Evolutionary conservation across 1,140 invertebrate species (phyloP), one percentile per base, ranked within the genome.

Genomic region (Drosophila varians): DNA sequence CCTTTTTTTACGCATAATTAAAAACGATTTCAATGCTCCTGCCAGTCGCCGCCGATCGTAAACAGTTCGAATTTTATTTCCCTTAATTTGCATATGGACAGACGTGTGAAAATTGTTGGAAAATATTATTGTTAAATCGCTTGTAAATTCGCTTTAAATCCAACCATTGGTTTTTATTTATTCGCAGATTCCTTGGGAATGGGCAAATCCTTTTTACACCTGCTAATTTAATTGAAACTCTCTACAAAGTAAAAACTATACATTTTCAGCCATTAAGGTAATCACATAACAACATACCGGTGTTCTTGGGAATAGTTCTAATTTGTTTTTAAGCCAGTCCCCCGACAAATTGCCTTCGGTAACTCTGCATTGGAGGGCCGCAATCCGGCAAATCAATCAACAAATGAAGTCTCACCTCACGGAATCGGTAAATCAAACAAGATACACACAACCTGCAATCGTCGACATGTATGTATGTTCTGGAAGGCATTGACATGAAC

Each of bases 81-180:
- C 79, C 46, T 65, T 79, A 28, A 84, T 66, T 83, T 83, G 55
- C 78, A 74, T 62, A 70, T 42, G 55, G 14, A 11, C 16, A 36
- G 34, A 49, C 40, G 28, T 43, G 56, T 11, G 42, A 49, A 34
- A 61, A 54, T 31, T 42, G 36, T 31, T 60, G 60, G 18, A 52
- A 58, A 58, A 72, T 79, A 72, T 84, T 86, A 76, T 72, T 86
- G 75, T 76, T 86, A 76, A 84, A 84, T 84, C 80, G 74, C 72
- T 84, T 84, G 80, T 84, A 73, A 79, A 86, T 76, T 86, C 56
- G 68, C 68, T 72, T 58, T 61, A 79, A 66, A 51, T 48, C 49
- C 21, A 19, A 4, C 34, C 57, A 58, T 68, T 48, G 34, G 28
- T 54, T 62, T 71, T 48, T 34, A 54, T 69, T 11, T 51, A 52